Evolutionary conservation across 2,113 vertebrate species (phyloP), one percentile per base, ranked within the genome.

Genomic region (Columbina picui): DNA sequence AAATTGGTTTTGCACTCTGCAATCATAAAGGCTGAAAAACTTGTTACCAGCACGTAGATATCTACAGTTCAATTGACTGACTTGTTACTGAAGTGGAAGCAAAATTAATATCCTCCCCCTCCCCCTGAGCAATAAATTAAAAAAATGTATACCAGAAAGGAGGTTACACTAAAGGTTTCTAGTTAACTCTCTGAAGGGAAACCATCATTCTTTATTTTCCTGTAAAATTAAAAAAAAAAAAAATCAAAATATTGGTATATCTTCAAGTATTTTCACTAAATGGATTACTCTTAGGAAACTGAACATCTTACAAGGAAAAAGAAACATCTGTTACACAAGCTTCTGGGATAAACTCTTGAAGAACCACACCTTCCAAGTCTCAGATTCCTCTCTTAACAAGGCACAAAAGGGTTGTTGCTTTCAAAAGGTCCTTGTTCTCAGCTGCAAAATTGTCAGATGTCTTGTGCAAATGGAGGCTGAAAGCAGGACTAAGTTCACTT

Each of bases 391-490:
- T 93, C 89, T 90, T 83, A 91, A 93, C 97, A 98, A 98, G 98
- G 98, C 98, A 98, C 98, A 96, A 97, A 97, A 97, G 96, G 97
- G 94, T 96, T 94, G 98, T 93, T 97, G 96, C 97, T 97, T 95
- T 96, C 96, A 63, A 91, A 97, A 76, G 96, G 55, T 91, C 97
- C 96, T 96, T 92, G 94, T 86, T 93, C 76, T 84, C 61, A 84
- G 96, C 94, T 90, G 96, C 89, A 87, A 81, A 92, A 77, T 26
- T 52, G 75, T 83, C 87, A 76, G 57, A 88, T 75, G 92, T 96
- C 96, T 83, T 93, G 94, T 96, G 96, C 95, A 94, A 92, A 91
- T 4, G 82, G 94, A 85, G 80, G 83, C 93, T 53, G 71, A 91
- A 83, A 87, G 95, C 87, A 87, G 94, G 88, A 47, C 91, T 63